These are phyloP conservation scores for Eublepharis macularius DNA, from an alignment of 2,113 vertebrate genomes.

Conservation along the genomic window DNA sequence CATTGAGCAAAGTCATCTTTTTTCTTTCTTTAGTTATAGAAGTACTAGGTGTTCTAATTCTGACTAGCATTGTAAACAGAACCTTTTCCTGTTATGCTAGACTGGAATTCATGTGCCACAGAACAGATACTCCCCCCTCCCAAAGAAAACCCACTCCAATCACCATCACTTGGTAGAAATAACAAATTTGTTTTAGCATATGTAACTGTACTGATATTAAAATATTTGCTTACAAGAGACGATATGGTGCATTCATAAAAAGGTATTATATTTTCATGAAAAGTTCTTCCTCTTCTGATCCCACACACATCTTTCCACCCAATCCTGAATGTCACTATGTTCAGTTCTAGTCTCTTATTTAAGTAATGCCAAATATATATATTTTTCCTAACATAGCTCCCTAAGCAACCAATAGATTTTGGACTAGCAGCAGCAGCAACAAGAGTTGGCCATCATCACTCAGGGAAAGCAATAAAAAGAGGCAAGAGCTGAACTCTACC, in stretches of 20 bases:
- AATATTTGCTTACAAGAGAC: neutral
- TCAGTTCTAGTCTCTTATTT: neutral
- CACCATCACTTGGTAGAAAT: neutral
- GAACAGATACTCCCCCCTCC: no score
- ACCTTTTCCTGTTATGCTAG: neutral
- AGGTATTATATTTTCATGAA: neutral
- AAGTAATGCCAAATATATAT: neutral
- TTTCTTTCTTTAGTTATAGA: neutral
- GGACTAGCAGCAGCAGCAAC: neutral
- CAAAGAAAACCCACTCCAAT: neutral
- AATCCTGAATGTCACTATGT: neutral
- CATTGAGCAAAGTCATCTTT: neutral
- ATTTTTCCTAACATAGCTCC: neutral
- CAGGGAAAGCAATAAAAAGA: constrained; percentile 8
- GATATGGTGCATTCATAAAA: neutral
- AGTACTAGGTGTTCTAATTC: neutral
- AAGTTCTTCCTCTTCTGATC: neutral
- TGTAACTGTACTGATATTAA: neutral
- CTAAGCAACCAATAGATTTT: constrained; percentile 13
- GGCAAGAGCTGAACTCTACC: neutral
- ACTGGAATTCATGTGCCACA: neutral
- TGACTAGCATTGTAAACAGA: neutral
- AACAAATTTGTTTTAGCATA: neutral
- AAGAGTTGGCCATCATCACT: neutral
- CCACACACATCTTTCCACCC: neutral